phyloP scores from a whole-genome alignment of 2,888 invertebrate genomes.

The Troilus luridus region DNA sequence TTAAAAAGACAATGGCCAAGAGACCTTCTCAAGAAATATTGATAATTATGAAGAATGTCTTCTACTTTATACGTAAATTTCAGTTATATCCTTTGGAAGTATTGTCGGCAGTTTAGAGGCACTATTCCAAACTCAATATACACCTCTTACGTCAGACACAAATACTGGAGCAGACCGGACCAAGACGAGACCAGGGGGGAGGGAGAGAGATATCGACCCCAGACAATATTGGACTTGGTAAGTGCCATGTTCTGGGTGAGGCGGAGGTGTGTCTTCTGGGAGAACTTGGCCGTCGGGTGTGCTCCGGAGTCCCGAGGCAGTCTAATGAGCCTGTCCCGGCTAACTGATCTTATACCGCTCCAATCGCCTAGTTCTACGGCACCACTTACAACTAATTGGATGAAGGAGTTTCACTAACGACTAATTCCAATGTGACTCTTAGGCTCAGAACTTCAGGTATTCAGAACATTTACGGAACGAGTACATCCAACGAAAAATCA shows the following conservation, averaged over 20 bases:
- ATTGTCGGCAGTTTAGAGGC: not conserved
- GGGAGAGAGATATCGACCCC: not conserved
- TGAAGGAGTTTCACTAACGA: not conserved
- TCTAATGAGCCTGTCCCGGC: slow-evolving; percentile 3
- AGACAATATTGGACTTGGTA: slow-evolving; percentile 30
- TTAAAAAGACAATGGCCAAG: no score
- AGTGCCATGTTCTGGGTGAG: slow-evolving; percentile 7
- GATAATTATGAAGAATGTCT: no score
- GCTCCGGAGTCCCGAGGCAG: not conserved
- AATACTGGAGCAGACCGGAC: not conserved
- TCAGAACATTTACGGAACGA: not conserved
- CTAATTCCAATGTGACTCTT: not conserved
- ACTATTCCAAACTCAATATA: not conserved
- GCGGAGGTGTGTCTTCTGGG: not conserved
- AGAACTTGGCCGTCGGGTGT: not conserved
- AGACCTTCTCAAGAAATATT: no score
- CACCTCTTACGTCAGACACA: not conserved
- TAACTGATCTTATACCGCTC: slow-evolving; percentile 13
- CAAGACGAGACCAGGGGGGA: not conserved
- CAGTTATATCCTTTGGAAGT: no score
- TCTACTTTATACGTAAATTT: no score
- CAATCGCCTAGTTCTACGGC: not conserved
- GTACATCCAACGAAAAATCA: not conserved
- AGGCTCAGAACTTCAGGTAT: not conserved
- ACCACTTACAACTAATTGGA: slow-evolving; percentile 1